These are phyloP conservation scores for Catharus minimus DNA, from an alignment of 2,113 vertebrate genomes.

Conservation along the genomic window DNA sequence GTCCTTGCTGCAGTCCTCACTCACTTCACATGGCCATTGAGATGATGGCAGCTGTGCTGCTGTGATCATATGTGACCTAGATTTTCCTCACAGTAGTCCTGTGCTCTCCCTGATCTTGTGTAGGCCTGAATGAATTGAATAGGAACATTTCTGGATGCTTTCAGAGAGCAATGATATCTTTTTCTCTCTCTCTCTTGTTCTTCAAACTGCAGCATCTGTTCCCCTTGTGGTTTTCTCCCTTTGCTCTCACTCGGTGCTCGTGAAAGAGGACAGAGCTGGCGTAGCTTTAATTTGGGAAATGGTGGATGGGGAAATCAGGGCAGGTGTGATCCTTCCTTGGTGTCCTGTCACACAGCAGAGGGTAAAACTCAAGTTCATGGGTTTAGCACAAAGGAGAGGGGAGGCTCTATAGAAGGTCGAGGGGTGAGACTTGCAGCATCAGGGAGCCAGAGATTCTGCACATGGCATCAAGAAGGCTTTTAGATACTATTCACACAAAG, in stretches of 20 bases:
- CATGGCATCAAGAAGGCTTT: neutral
- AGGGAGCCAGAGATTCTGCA: neutral
- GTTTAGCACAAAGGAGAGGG: neutral
- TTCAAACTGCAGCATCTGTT: slow-evolving; percentile 50
- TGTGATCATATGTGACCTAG: slow-evolving; percentile 57
- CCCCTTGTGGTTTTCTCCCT: slow-evolving; percentile 44
- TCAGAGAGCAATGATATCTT: slow-evolving; percentile 38
- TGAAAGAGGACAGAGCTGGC: slow-evolving; percentile 39
- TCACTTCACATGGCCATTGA: slow-evolving; percentile 25
- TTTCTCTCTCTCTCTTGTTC: slow-evolving; percentile 29
- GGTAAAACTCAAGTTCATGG: rapidly evolving
- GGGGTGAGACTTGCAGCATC: neutral
- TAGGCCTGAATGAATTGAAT: slow-evolving; percentile 23
- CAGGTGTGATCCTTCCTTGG: neutral
- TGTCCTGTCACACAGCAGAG: neutral
- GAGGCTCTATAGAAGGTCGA: neutral
- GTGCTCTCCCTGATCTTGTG: slow-evolving; percentile 30
- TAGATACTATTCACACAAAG: neutral
- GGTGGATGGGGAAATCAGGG: slow-evolving; percentile 47
- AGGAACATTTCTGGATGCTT: slow-evolving; percentile 46
- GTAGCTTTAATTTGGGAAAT: slow-evolving; percentile 43
- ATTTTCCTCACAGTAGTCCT: slow-evolving; percentile 38
- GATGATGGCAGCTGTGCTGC: slow-evolving; percentile 15
- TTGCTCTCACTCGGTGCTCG: slow-evolving; percentile 8
- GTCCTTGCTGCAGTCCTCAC: slow-evolving; percentile 9